Evolutionary conservation across 2,888 invertebrate genomes (phyloP).

Genomic region (Muschampia staudingeri): DNA sequence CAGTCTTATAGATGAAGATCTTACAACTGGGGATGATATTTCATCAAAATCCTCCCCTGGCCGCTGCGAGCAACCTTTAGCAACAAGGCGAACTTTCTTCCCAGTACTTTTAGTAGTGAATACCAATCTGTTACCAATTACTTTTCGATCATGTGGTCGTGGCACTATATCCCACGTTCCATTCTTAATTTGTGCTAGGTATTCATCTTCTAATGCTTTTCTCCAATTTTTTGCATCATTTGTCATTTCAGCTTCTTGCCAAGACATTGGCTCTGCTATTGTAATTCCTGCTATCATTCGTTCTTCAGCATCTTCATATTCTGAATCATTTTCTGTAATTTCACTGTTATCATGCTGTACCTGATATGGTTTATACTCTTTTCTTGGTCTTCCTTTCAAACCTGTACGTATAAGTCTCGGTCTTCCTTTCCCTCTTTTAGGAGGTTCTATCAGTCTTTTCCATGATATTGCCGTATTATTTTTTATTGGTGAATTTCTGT

Average conservation of each 20-base stretch:
- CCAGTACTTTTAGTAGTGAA: constrained; percentile 39
- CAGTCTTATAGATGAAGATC: constrained; percentile 57
- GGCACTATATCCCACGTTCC: constrained; percentile 37
- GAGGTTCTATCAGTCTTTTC: background rate
- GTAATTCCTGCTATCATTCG: background rate
- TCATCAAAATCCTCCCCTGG: constrained; percentile 54
- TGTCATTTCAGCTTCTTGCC: background rate
- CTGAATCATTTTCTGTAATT: background rate
- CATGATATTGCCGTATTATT: background rate
- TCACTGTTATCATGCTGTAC: background rate
- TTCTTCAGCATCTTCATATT: constrained; percentile 12
- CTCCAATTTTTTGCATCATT: background rate
- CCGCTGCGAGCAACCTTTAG: constrained; percentile 31
- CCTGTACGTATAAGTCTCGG: constrained; percentile 9
- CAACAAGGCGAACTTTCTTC: constrained; percentile 46
- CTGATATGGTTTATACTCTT: background rate
- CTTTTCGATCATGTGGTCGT: constrained; percentile 40
- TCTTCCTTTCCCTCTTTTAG: constrained; percentile 2
- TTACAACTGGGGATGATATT: constrained; percentile 47
- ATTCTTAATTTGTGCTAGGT: constrained; percentile 41
- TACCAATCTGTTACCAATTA: constrained; percentile 43
- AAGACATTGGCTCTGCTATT: background rate
- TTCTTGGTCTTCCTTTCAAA: background rate
- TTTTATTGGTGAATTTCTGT: background rate
- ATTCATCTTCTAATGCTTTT: constrained; percentile 42